These are phyloP conservation scores for Camponotus floridanus DNA, from an alignment of 1,140 invertebrate genomes.

Conservation along the genomic window DNA sequence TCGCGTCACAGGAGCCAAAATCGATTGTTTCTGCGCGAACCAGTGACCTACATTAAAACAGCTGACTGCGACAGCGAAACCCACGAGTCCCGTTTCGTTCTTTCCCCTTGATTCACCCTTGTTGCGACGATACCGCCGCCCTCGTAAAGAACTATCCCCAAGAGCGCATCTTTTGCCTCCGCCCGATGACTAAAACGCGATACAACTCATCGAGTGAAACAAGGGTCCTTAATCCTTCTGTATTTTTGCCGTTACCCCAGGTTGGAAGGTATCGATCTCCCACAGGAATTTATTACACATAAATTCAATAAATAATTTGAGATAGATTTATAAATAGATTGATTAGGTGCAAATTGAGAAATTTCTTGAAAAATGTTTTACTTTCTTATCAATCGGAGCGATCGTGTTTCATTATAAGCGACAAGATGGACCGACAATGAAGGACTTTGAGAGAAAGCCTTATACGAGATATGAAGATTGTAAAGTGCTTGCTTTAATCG, in stretches of 20 bases:
- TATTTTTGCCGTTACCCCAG: constrained; percentile 16
- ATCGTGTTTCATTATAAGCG: background rate
- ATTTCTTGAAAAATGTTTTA: background rate
- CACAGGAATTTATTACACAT: constrained; percentile 10
- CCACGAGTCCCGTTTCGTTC: constrained; percentile 55
- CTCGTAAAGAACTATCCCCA: constrained; percentile 66
- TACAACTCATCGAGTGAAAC: constrained; percentile 37
- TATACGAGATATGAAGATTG: background rate
- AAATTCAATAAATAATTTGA: constrained; percentile 30
- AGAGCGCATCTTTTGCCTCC: constrained; percentile 51
- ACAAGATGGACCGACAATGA: background rate
- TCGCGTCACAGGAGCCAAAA: constrained; percentile 67
- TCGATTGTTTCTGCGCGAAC: constrained; percentile 80
- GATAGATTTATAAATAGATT: background rate
- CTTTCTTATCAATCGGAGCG: background rate
- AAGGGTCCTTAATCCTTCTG: constrained; percentile 28
- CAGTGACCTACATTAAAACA: constrained; percentile 84
- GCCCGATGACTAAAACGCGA: constrained; percentile 2
- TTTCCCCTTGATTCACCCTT: constrained; percentile 73
- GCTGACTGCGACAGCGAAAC: constrained; percentile 77
- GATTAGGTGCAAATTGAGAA: background rate
- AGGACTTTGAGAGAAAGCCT: background rate
- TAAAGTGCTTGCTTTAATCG: constrained; percentile 26
- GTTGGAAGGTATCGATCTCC: background rate
- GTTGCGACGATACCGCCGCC: constrained; percentile 72